Evolutionary conservation across 2,797 vertebrate genomes (phyloP).

Genomic region (Aotus griseimembra): DNA sequence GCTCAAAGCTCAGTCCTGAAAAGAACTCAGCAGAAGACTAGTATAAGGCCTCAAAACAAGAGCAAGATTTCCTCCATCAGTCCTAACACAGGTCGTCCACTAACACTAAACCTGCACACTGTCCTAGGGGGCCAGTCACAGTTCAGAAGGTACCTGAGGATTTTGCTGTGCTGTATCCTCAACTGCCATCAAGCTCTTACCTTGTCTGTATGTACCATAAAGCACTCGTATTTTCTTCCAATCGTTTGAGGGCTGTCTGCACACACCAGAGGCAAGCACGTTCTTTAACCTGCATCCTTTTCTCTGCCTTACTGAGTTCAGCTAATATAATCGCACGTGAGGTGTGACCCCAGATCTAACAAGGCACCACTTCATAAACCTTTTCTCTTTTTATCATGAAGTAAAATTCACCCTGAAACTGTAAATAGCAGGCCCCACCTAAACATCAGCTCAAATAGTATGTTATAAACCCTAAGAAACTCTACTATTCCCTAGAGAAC

Average conservation of each 20-base stretch:
- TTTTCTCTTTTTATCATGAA: conserved; percentile 8
- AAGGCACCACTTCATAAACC: conserved; percentile 23
- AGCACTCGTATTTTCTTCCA: background rate
- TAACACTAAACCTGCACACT: background rate
- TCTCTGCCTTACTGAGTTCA: background rate
- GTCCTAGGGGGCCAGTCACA: background rate
- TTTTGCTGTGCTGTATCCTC: background rate
- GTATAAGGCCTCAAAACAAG: background rate
- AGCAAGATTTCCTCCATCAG: background rate
- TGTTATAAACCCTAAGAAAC: conserved; percentile 3
- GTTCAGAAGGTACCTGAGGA: background rate
- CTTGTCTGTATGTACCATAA: background rate
- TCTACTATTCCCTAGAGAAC: background rate
- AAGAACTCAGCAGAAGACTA: background rate
- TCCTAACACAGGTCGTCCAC: background rate
- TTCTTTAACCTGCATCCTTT: background rate
- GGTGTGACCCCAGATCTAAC: conserved; percentile 27
- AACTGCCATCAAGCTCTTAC: background rate
- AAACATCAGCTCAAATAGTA: conserved; percentile 33
- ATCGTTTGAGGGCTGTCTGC: background rate
- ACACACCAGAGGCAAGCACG: background rate
- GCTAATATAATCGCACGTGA: background rate
- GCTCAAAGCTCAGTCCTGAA: background rate
- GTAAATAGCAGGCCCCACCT: background rate
- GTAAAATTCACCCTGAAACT: conserved; percentile 54